phyloP scores from a whole-genome alignment of 1,140 invertebrate species.

The Himalopsyche phryganea region DNA sequence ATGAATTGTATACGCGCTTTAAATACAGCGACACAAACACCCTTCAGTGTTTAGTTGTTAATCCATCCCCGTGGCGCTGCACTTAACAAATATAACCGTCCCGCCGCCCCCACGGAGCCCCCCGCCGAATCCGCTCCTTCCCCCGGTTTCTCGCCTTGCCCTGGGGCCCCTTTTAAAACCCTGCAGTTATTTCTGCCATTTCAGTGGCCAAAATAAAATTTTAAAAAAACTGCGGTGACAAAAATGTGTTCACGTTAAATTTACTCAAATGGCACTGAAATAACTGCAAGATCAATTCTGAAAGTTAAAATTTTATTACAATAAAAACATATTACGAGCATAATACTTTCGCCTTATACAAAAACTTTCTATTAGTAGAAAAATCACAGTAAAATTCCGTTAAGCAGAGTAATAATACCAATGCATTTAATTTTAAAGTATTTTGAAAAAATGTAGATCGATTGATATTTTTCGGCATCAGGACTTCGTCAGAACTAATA shows the following conservation, averaged over 20 bases:
- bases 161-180: conserved; percentile 8
- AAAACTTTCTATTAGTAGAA: too few relatives aligned
- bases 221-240: conserved; percentile 21
- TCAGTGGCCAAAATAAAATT: conserved; percentile 16
- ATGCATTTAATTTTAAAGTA: too few relatives aligned
- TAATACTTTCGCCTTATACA: too few relatives aligned
- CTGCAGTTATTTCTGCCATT: conserved; percentile 12
- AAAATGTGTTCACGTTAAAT: background rate
- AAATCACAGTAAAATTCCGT: too few relatives aligned
- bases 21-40: conserved; percentile 13
- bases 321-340: too few relatives aligned
- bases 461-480: too few relatives aligned
- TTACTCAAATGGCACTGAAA: too few relatives aligned
- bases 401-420: too few relatives aligned
- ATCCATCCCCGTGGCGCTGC: conserved; percentile 18
- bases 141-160: background rate
- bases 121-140: background rate
- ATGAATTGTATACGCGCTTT: conserved; percentile 28
- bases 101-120: conserved; percentile 1
- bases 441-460: too few relatives aligned
- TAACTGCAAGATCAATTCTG: too few relatives aligned
- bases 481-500: too few relatives aligned
- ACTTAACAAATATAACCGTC: conserved; percentile 19
- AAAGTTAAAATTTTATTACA: too few relatives aligned
- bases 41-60: conserved; percentile 19